Percentiles rank a stretch among this genome's conserved stretches.
phyloP scores from a whole-genome alignment of 30 jellyfish, hydroid and myxozoan genomes.

The Rhopilema esculentum region DNA sequence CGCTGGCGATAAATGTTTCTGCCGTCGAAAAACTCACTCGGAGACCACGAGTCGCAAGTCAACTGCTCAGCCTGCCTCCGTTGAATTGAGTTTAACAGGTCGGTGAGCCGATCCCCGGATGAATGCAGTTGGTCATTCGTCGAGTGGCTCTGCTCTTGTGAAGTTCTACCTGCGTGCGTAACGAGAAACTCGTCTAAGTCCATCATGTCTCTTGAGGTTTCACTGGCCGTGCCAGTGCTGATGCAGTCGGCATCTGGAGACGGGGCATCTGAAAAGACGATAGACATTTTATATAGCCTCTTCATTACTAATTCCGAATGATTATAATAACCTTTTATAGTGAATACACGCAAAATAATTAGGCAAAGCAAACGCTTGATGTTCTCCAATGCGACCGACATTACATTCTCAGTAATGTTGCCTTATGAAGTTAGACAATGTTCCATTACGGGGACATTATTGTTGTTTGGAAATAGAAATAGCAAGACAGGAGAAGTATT shows the following conservation, averaged over 20 bases:
- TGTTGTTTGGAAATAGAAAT: no score
- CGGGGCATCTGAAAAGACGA: neutral
- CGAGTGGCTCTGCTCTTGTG: neutral
- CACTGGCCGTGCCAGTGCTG: conserved; percentile 6
- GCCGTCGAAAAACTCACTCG: conserved; percentile 22
- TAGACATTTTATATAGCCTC: no score
- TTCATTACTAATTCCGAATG: no score
- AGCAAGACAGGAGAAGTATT: no score
- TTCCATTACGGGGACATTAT: no score
- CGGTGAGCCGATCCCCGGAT: conserved; percentile 35
- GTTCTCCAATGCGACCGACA: no score
- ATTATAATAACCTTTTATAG: no score
- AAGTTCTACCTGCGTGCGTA: conserved; percentile 12
- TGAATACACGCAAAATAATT: no score
- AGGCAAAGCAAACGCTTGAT: no score
- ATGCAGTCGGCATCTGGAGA: neutral
- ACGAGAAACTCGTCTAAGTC: conserved; percentile 44
- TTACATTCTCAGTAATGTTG: no score
- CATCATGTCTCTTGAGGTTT: conserved; percentile 25
- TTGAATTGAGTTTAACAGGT: conserved; percentile 14
- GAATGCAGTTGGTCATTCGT: neutral
- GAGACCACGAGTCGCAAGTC: conserved; percentile 30
- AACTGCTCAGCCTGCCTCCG: conserved; percentile 14
- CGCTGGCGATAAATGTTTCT: conserved; percentile 19
- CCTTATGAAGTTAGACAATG: no score